Conservation (phyloP, 2,888 invertebrate species). For the Selenia dentaria region DNA sequence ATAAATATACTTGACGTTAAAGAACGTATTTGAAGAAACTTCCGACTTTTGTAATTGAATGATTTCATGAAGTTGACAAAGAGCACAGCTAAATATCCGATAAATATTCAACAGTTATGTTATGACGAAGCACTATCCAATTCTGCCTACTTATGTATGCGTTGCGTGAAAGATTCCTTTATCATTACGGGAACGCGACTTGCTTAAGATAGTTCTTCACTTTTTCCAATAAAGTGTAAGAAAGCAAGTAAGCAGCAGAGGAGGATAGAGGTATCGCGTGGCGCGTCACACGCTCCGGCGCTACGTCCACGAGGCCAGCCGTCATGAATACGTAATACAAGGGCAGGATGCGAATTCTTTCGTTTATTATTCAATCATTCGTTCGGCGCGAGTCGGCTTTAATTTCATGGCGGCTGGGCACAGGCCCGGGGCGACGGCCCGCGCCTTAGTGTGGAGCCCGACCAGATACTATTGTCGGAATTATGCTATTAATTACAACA, state of each 20-base stretch:
- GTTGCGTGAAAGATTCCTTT: slow-evolving; percentile 6
- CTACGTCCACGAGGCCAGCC: slow-evolving; percentile 66
- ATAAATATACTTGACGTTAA: slow-evolving; percentile 27
- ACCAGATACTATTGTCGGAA: slow-evolving; percentile 50
- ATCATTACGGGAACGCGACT: slow-evolving; percentile 7
- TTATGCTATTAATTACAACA: slow-evolving; percentile 58
- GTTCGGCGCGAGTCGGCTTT: slow-evolving; percentile 83
- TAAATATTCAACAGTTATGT: too few relatives aligned
- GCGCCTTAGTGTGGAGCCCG: slow-evolving; percentile 60
- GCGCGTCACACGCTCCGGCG: slow-evolving; percentile 42
- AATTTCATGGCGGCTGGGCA: slow-evolving; percentile 84
- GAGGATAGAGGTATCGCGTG: slow-evolving; percentile 42
- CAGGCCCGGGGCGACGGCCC: slow-evolving; percentile 66
- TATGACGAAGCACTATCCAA: neutral
- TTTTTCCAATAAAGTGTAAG: slow-evolving; percentile 23
- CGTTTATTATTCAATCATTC: slow-evolving; percentile 85
- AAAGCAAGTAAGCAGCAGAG: slow-evolving; percentile 31
- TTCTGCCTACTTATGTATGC: slow-evolving; percentile 2
- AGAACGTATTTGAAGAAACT: slow-evolving; percentile 22
- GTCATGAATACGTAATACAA: slow-evolving; percentile 84
- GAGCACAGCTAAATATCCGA: too few relatives aligned
- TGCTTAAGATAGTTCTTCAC: slow-evolving; percentile 8
- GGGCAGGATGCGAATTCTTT: slow-evolving; percentile 83
- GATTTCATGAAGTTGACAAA: too few relatives aligned
- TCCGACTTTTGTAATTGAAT: too few relatives aligned